Base-by-base conservation (phyloP, 2,797 vertebrate species). In the Danio aesculapii region DNA sequence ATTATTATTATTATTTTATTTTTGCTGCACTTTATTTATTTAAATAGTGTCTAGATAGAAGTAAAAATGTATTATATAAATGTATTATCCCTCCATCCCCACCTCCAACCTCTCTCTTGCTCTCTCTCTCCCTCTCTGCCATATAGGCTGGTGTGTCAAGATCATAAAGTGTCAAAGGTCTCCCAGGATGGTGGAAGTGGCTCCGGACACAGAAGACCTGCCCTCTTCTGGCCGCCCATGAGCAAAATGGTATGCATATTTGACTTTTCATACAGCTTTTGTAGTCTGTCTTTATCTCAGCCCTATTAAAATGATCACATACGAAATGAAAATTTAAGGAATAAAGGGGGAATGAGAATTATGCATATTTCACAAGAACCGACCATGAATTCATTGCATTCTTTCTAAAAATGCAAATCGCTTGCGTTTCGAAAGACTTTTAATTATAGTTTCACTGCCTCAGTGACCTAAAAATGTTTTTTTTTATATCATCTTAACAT, bases 311-410 rank as follows among this genome's bases (percentile, higher is more conserved):
- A 62, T 70, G 0, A 61, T 39, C 57, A 70, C 66, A 49, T 39
- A 57, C 58, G 44, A 58, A 58, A 77, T 58, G 6, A 53, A 70
- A 79, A 50, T 44, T 44, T 71, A 62, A 62, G 21, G 39, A 61
- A 44, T 52, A n/a, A 79, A 52, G 57, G 17, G 44, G 8, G 55
- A 70, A 68, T 44, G 57, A 46, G 47, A 61, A 52, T 61, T 50
- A 78, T 62, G 30, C 66, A 79, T 58, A 77, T 79, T 79, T 62
- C 41, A 79, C 30, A 43, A 39, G 67, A 71, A 62, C 58, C 62
- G 67, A 59, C 47, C 41, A 2, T 70, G 57, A 71, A 79, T 62
- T 52, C 17, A 71, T 62, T 44, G 67, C 47, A 52, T 62, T 71
- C 8, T 71, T 52, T 53, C 12, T 16, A 62, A 17, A 62, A 79